A percentile compares a stretch with the other conserved stretches of the same genome.
These are phyloP conservation scores for Onychostoma macrolepis DNA, from an alignment of 2,113 vertebrate genomes.

Conservation along the genomic window DNA sequence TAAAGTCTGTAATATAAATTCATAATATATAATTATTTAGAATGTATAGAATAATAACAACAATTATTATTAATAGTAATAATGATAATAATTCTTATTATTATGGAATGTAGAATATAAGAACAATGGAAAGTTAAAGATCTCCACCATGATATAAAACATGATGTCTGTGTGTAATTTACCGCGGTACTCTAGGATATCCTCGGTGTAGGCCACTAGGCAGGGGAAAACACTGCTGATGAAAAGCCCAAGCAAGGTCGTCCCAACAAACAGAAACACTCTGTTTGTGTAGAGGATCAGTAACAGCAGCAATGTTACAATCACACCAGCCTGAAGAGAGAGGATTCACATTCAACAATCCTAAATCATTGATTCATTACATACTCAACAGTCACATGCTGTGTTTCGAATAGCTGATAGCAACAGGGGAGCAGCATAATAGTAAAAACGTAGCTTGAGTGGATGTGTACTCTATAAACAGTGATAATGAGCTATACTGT, in stretches of 20 bases:
- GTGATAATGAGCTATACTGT: not conserved
- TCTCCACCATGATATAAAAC: not conserved
- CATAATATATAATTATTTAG: not conserved
- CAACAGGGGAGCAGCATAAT: not conserved
- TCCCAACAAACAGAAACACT: conserved; percentile 89
- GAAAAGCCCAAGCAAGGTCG: conserved; percentile 87
- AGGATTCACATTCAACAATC: not conserved
- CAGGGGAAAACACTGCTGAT: conserved; percentile 97
- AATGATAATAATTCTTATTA: not conserved
- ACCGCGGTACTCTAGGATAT: conserved; percentile 92
- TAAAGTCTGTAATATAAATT: too few relatives aligned
- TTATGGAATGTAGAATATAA: not conserved
- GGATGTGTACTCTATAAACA: not conserved
- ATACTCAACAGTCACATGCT: not conserved
- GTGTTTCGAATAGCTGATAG: not conserved
- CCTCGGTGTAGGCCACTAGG: conserved; percentile 92
- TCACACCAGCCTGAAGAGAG: conserved; percentile 82
- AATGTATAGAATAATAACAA: not conserved
- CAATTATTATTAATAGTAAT: not conserved
- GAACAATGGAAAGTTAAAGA: too few relatives aligned
- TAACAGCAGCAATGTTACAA: conserved; percentile 85
- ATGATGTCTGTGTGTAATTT: not conserved
- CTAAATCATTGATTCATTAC: not conserved
- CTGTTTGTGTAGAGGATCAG: conserved; percentile 85
- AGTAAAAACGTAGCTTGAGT: not conserved